Evolutionary conservation across 2,888 invertebrate species (phyloP).

Genomic region (Lutraria lutraria): DNA sequence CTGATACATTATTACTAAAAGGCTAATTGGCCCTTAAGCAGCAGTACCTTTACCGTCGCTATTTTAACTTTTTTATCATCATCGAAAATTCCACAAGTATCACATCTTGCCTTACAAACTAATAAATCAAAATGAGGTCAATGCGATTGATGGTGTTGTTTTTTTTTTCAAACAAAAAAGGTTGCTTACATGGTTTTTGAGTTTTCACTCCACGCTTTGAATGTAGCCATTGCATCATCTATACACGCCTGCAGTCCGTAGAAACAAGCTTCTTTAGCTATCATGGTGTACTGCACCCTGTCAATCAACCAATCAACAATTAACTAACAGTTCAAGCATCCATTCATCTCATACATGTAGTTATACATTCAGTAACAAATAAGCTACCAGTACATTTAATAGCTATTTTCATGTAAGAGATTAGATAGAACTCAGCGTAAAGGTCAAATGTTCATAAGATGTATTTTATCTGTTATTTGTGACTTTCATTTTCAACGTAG

Average conservation of each 20-base stretch:
- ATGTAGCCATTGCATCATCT: slow-evolving; percentile 40
- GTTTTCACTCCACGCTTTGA: slow-evolving; percentile 50
- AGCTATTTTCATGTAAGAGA: neutral
- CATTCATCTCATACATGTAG: neutral
- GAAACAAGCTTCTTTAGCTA: slow-evolving; percentile 50
- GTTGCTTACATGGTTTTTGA: slow-evolving; percentile 42
- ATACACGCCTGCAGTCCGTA: slow-evolving; percentile 52
- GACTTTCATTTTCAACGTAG: no score
- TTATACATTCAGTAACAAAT: neutral
- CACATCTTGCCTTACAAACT: neutral
- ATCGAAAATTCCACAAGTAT: neutral
- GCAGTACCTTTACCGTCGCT: neutral
- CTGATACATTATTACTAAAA: no score
- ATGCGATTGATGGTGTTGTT: no score
- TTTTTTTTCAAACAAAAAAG: neutral
- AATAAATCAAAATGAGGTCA: no score
- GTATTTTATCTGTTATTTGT: no score
- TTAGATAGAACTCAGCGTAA: no score
- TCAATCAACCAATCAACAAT: neutral
- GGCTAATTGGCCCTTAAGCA: no score
- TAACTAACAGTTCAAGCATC: neutral
- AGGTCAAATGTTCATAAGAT: no score
- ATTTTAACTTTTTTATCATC: neutral
- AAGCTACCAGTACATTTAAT: neutral
- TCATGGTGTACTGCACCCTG: slow-evolving; percentile 51